Percentiles rank a stretch among this genome's conserved stretches.
phyloP scores from a whole-genome alignment of 92 coral and sea anemone genomes.

The Zoanthus solanderi region DNA sequence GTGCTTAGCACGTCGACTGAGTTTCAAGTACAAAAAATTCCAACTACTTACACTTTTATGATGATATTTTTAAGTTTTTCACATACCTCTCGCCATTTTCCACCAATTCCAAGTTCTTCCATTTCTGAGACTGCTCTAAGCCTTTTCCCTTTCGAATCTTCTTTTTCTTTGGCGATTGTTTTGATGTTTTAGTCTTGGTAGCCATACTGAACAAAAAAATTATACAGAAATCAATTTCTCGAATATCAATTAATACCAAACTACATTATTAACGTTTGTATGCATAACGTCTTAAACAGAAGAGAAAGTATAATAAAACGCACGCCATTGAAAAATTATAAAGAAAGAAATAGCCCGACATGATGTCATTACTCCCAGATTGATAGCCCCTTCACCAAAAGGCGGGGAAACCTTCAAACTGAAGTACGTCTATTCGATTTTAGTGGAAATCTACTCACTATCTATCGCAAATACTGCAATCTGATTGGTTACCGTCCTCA shows the following conservation, averaged over 20 bases:
- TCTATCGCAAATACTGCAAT: too few species aligned
- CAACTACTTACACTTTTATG: too few species aligned
- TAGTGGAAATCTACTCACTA: not conserved
- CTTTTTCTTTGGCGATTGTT: slow-evolving; percentile 80
- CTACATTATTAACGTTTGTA: not conserved
- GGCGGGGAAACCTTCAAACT: not conserved
- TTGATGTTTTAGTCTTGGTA: slow-evolving; percentile 70
- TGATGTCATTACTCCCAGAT: too few species aligned
- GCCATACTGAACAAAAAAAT: slow-evolving; percentile 69
- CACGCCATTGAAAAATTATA: too few species aligned
- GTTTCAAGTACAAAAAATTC: too few species aligned
- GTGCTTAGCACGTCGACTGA: too few species aligned
- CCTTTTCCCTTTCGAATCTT: slow-evolving; percentile 74
- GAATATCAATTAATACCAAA: not conserved
- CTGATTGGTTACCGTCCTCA: too few species aligned
- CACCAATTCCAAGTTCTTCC: slow-evolving; percentile 77
- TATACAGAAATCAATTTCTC: not conserved
- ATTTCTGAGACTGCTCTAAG: slow-evolving; percentile 89
- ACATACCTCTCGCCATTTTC: slow-evolving; percentile 83
- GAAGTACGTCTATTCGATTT: too few species aligned
- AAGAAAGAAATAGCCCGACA: too few species aligned
- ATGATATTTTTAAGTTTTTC: not conserved
- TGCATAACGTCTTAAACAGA: not conserved
- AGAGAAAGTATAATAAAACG: too few species aligned
- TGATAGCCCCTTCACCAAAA: not conserved